Percentiles rank a stretch among this genome's conserved stretches.
Evolutionary conservation across 2,888 invertebrate genomes (phyloP).

Genomic region (Danaus chrysippus): DNA sequence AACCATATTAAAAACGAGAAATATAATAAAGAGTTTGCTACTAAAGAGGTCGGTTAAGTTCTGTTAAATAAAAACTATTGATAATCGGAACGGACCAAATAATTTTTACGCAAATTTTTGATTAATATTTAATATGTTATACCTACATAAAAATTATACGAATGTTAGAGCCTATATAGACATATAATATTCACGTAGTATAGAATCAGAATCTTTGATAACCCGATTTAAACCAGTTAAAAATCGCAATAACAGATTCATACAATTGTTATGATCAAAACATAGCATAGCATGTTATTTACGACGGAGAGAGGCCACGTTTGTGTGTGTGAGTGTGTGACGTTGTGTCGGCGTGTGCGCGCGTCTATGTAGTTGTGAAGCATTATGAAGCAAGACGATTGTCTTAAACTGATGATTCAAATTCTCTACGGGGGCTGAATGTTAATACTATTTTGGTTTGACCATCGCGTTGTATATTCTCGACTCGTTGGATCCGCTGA

Average conservation of each 20-base stretch:
- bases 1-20: too few species aligned
- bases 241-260: conserved; percentile 38
- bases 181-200: too few species aligned
- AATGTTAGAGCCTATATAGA: too few species aligned
- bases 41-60: too few species aligned
- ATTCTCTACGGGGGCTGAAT: conserved; percentile 52
- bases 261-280: conserved; percentile 43
- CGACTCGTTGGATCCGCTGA: conserved; percentile 47
- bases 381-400: conserved; percentile 35
- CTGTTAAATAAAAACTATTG: too few species aligned
- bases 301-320: conserved; percentile 64
- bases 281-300: conserved; percentile 52
- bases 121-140: too few species aligned
- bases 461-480: conserved; percentile 68
- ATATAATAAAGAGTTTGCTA: too few species aligned
- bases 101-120: too few species aligned
- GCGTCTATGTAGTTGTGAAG: conserved; percentile 18
- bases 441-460: conserved; percentile 58
- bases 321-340: conserved; percentile 60
- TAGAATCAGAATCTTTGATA: conserved; percentile 20
- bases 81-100: too few species aligned
- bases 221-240: conserved; percentile 31
- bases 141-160: too few species aligned
- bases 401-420: conserved; percentile 30
- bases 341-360: conserved; percentile 59